A percentile compares a stretch with the other conserved stretches of the same genome.
These are phyloP conservation scores for Diplosoma virens DNA, from an alignment of 23 tunicate genomes.

Conservation along the genomic window DNA sequence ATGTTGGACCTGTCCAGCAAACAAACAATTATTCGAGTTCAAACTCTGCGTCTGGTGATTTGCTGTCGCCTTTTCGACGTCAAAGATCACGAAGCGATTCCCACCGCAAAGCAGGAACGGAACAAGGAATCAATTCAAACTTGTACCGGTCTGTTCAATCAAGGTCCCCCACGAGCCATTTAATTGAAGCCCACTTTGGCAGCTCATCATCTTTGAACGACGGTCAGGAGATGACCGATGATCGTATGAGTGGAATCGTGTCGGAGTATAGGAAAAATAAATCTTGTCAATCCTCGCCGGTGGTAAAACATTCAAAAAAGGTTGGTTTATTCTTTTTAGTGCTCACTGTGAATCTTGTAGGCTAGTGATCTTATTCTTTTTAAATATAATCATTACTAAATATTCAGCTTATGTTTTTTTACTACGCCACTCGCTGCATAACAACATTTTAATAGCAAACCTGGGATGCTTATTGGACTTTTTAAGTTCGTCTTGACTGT, in stretches of 20 bases:
- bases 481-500: too few relatives aligned
- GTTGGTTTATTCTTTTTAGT: constrained; percentile 8
- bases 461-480: too few relatives aligned
- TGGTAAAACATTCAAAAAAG: constrained; percentile 43
- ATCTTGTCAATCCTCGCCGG: constrained; percentile 25
- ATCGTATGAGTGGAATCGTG: neutral
- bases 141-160: neutral
- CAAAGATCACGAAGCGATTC: constrained; percentile 49
- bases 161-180: neutral
- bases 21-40: neutral
- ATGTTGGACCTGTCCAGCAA: neutral
- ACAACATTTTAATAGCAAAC: too few relatives aligned
- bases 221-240: neutral
- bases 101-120: neutral
- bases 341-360: too few relatives aligned
- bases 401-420: too few relatives aligned
- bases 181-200: neutral
- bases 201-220: constrained; percentile 57
- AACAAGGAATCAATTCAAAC: too few relatives aligned
- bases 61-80: constrained; percentile 1
- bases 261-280: neutral
- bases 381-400: too few relatives aligned
- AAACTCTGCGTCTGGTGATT: neutral
- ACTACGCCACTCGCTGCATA: too few relatives aligned
- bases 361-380: neutral